Percentiles rank a stretch among this genome's conserved stretches.
phyloP scores from a whole-genome alignment of 1,140 invertebrate species.

The Drosophila fuyamai region DNA sequence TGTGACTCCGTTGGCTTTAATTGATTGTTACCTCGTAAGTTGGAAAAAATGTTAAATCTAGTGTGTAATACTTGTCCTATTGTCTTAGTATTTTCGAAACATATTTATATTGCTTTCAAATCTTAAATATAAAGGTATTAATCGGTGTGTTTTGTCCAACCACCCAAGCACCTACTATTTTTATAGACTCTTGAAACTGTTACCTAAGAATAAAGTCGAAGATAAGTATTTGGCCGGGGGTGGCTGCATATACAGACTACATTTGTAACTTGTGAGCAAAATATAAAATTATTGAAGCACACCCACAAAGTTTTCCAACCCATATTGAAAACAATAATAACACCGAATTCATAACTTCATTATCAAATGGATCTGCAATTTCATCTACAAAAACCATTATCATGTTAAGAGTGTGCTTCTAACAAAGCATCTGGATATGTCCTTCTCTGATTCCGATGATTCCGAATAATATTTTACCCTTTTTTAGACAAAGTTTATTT shows the following conservation, averaged over 20 bases:
- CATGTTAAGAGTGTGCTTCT: too few species aligned
- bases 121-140: slow-evolving; percentile 25
- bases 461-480: too few species aligned
- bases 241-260: slow-evolving; percentile 3
- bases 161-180: slow-evolving; percentile 40
- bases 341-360: too few species aligned
- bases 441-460: too few species aligned
- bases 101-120: slow-evolving; percentile 55
- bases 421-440: too few species aligned
- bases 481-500: too few species aligned
- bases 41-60: slow-evolving; percentile 63
- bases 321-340: too few species aligned
- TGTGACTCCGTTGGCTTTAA: slow-evolving; percentile 3
- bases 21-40: slow-evolving; percentile 64
- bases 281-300: too few species aligned
- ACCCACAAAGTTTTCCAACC: too few species aligned
- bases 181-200: slow-evolving; percentile 58
- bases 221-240: not conserved
- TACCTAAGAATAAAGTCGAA: slow-evolving; percentile 38
- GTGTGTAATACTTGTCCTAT: slow-evolving; percentile 59
- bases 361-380: too few species aligned
- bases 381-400: too few species aligned
- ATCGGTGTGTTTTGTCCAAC: slow-evolving; percentile 10
- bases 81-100: slow-evolving; percentile 57
- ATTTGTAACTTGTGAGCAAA: slow-evolving; percentile 14